Evolutionary conservation across 2,888 invertebrate species (phyloP), one percentile per base, ranked within the genome.

Genomic region (Lepidochitona cinerea): DNA sequence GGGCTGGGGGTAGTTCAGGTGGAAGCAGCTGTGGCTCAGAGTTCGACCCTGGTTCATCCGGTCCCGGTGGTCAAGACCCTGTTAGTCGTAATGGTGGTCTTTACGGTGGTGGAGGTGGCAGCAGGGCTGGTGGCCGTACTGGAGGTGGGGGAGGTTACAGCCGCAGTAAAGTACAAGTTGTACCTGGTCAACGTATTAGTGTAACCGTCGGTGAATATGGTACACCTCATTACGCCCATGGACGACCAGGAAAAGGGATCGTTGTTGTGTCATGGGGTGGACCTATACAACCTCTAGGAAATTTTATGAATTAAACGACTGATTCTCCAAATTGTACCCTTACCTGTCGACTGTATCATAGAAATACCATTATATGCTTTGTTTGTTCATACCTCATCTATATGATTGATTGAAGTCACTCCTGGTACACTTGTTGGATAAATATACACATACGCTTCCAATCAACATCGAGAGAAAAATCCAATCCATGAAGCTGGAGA

Each of bases 211-310:
- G 59, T 14, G 26, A 26, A 23, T 1, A 14, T 29, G 59, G 59
- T 4, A 4, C 1, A 59, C 59, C 59, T 29, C 26, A 59, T 59
- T 59, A 59, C 26, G 2, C 4, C 4, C 29, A 26, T 14, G 59
- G 59, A 14, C 59, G 59, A 29, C 59, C 59, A 59, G 59, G 29
- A 4, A 23, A 23, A 1, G 59, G 59, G 12, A 26, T 59, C 29
- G 59, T 59, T 29, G 59, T 59, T 59, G 59, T 59, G 23, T 59
- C 59, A 4, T 59, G 59, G 59, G 59, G 59, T 29, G 59, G 59
- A 14, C 59, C 5, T 1, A 59, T 59, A 4, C 29, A 59, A 29
- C 59, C 59, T 4, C 23, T 2, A 14, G 26, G 59, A 9, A 59
- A 23, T 18, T 59, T 26, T 32, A 18, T n/a, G 49, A 49, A 49